phyloP scores from a whole-genome alignment of 2,888 invertebrate genomes.

The Amblyjoppa fuscipennis region DNA sequence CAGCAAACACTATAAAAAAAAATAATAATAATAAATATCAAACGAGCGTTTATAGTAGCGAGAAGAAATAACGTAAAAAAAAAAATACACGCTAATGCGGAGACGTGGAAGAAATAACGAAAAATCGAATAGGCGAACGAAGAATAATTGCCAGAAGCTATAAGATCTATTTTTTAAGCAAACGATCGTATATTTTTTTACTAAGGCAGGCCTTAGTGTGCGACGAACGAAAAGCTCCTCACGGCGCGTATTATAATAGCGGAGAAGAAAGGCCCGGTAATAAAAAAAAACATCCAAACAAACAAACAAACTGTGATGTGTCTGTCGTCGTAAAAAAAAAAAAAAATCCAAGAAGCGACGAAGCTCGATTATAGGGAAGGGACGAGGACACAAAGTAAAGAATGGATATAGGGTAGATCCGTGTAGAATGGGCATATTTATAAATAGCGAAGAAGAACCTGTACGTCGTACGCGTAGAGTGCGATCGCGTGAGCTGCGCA shows the following conservation, averaged over 20 bases:
- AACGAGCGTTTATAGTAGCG: constrained; percentile 59
- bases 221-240: constrained; percentile 68
- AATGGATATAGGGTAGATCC: constrained; percentile 48
- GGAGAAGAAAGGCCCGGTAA: constrained; percentile 62
- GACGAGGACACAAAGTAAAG: constrained; percentile 22
- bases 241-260: constrained; percentile 59
- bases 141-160: constrained; percentile 69
- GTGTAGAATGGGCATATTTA: constrained; percentile 63
- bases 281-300: constrained; percentile 50
- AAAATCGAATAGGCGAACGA: constrained; percentile 16
- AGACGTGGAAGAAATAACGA: constrained; percentile 9
- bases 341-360: constrained; percentile 29
- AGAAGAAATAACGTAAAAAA: constrained; percentile 24
- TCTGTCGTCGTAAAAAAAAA: constrained; percentile 51
- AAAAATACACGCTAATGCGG: constrained; percentile 19
- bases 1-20: constrained; percentile 51
- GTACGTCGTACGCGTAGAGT: constrained; percentile 56
- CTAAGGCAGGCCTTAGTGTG: constrained; percentile 85
- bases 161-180: constrained; percentile 85
- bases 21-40: constrained; percentile 65
- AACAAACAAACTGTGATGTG: constrained; percentile 64
- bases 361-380: constrained; percentile 45
- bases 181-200: constrained; percentile 85
- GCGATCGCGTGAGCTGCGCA: constrained; percentile 61
- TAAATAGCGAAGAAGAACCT: constrained; percentile 53